A percentile compares a stretch with the other conserved stretches of the same genome.
These are phyloP conservation scores for Pristionchus exspectatus DNA, from an alignment of 2,888 invertebrate genomes.

Conservation along the genomic window DNA sequence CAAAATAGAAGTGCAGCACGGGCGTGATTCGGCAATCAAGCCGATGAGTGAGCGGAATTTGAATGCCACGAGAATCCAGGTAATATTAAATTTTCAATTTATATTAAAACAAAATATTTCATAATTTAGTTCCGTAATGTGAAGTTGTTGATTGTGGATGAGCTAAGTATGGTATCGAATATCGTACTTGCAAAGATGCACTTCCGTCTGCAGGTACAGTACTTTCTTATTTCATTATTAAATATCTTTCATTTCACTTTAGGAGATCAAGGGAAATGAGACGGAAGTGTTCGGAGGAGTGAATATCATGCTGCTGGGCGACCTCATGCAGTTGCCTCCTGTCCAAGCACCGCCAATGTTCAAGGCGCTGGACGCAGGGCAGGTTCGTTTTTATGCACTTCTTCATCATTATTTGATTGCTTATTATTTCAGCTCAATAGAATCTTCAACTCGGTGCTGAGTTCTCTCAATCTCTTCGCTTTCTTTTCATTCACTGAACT, in stretches of 20 bases:
- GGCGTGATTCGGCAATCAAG: background rate
- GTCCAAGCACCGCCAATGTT: conserved; percentile 48
- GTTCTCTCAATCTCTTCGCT: background rate
- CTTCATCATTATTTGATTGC: background rate
- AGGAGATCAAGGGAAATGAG: conserved; percentile 55
- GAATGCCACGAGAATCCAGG: background rate
- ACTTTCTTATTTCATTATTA: background rate
- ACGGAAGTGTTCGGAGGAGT: conserved; percentile 56
- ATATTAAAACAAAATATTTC: background rate
- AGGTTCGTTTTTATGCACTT: background rate
- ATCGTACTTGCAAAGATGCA: conserved; percentile 57
- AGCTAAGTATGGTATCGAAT: conserved; percentile 56
- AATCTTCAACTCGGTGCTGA: background rate
- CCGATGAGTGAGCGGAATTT: background rate
- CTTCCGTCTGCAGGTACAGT: conserved; percentile 44
- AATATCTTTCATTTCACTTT: background rate
- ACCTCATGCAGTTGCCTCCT: conserved; percentile 61
- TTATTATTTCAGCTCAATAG: background rate
- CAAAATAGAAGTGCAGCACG: conserved; percentile 55
- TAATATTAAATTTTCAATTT: background rate
- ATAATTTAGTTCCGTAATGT: conserved; percentile 38
- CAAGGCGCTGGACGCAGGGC: background rate
- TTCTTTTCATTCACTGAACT: background rate
- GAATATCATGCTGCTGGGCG: conserved; percentile 55
- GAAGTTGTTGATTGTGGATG: conserved; percentile 59